A percentile compares a stretch with the other conserved stretches of the same genome.
Conservation (phyloP, 2,888 invertebrate species). For the Conus canariensis region DNA sequence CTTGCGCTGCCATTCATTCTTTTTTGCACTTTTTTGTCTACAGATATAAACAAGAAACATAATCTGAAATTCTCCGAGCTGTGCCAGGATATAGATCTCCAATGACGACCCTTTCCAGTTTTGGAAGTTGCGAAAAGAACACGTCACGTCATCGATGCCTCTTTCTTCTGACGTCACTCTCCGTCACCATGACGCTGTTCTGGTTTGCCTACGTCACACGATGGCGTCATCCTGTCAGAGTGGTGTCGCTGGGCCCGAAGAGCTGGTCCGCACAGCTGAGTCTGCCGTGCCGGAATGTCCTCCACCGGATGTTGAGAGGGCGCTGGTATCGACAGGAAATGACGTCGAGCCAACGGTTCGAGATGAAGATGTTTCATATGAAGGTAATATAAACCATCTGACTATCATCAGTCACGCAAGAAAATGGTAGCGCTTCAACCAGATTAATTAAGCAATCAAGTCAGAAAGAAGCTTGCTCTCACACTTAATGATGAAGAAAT, state of each 20-base stretch:
- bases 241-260: neutral
- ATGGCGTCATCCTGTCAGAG: neutral
- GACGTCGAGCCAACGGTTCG: neutral
- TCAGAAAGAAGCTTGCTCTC: too few species aligned
- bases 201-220: slow-evolving; percentile 8
- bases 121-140: neutral
- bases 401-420: too few species aligned
- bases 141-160: neutral
- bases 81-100: too few species aligned
- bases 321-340: slow-evolving; percentile 28
- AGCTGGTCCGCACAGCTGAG: neutral
- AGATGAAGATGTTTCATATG: slow-evolving; percentile 25
- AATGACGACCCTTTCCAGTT: too few species aligned
- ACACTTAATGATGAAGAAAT: too few species aligned
- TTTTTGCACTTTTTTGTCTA: too few species aligned
- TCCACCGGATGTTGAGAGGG: slow-evolving; percentile 1
- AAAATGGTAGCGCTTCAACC: neutral
- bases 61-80: too few species aligned
- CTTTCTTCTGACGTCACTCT: slow-evolving; percentile 1
- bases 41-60: too few species aligned
- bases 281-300: neutral
- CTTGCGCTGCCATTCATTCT: too few species aligned
- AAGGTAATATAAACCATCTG: slow-evolving; percentile 7
- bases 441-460: too few species aligned
- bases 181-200: neutral